Conservation (phyloP, 2,888 invertebrate genomes). For the Thecocarcelia acutangulata region DNA sequence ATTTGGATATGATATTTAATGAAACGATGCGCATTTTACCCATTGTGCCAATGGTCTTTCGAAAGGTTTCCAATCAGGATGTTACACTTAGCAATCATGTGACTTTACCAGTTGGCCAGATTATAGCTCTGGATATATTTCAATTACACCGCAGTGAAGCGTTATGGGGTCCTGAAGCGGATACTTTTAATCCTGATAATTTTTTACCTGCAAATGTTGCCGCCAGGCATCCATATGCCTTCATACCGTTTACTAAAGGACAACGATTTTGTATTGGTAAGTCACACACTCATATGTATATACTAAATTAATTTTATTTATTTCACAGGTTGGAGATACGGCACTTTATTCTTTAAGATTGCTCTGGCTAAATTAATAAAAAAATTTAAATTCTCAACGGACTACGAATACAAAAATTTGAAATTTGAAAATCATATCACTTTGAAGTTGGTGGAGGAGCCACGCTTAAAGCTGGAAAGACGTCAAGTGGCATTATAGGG, state of each 20-base stretch:
- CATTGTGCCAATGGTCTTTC: slow-evolving; percentile 74
- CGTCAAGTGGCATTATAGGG: too few species aligned
- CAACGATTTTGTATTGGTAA: slow-evolving; percentile 69
- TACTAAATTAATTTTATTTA: neutral
- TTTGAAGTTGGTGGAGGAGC: slow-evolving; percentile 74
- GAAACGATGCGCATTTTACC: slow-evolving; percentile 78
- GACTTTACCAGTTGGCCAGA: slow-evolving; percentile 74
- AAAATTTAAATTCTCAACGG: slow-evolving; percentile 75
- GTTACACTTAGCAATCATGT: slow-evolving; percentile 73
- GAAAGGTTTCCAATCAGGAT: slow-evolving; percentile 72
- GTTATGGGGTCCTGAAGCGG: slow-evolving; percentile 78
- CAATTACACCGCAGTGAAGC: slow-evolving; percentile 76
- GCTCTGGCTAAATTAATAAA: slow-evolving; percentile 75
- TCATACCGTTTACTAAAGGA: slow-evolving; percentile 79
- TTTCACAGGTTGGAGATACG: slow-evolving; percentile 76
- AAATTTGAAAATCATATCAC: slow-evolving; percentile 76
- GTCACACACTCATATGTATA: neutral
- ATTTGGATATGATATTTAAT: slow-evolving; percentile 77
- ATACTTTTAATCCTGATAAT: slow-evolving; percentile 78
- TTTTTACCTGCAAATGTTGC: slow-evolving; percentile 76
- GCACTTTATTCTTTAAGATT: slow-evolving; percentile 75
- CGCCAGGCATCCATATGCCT: slow-evolving; percentile 77
- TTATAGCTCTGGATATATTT: slow-evolving; percentile 75
- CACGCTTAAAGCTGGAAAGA: slow-evolving; percentile 70
- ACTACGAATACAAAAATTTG: slow-evolving; percentile 74